phyloP scores from a whole-genome alignment of 2,797 vertebrate species.

The Pteropus rufus region DNA sequence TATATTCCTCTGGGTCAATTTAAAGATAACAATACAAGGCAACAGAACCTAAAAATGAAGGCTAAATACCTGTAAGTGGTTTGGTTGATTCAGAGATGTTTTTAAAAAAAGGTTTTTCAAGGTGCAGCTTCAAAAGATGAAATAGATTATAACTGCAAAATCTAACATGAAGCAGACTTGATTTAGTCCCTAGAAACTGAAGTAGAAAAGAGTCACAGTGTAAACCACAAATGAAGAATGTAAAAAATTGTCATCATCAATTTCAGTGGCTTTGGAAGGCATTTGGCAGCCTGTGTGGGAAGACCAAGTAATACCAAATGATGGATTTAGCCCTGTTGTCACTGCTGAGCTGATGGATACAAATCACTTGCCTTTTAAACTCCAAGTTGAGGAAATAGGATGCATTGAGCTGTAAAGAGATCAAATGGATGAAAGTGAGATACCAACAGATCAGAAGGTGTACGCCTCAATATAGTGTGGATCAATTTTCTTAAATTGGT shows the following conservation, averaged over 20 bases:
- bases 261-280: slow-evolving; percentile 56
- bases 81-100: neutral
- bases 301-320: slow-evolving; percentile 52
- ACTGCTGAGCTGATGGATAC: slow-evolving; percentile 52
- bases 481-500: slow-evolving; percentile 54
- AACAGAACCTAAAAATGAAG: neutral
- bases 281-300: slow-evolving; percentile 42
- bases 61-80: neutral
- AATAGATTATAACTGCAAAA: slow-evolving; percentile 36
- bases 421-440: slow-evolving; percentile 55
- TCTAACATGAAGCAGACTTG: slow-evolving; percentile 28
- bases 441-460: slow-evolving; percentile 28
- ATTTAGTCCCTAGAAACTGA: slow-evolving; percentile 34
- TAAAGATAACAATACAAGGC: neutral
- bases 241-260: slow-evolving; percentile 59
- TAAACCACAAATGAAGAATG: slow-evolving; percentile 64
- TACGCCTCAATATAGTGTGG: neutral
- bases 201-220: slow-evolving; percentile 25
- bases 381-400: slow-evolving; percentile 34
- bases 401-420: neutral
- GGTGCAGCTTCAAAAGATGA: slow-evolving; percentile 28
- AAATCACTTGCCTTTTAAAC: slow-evolving; percentile 64
- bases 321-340: slow-evolving; percentile 64
- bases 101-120: neutral
- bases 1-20: neutral